Evolutionary conservation across 2,113 vertebrate species (phyloP).

Genomic region (Hoplias malabaricus): DNA sequence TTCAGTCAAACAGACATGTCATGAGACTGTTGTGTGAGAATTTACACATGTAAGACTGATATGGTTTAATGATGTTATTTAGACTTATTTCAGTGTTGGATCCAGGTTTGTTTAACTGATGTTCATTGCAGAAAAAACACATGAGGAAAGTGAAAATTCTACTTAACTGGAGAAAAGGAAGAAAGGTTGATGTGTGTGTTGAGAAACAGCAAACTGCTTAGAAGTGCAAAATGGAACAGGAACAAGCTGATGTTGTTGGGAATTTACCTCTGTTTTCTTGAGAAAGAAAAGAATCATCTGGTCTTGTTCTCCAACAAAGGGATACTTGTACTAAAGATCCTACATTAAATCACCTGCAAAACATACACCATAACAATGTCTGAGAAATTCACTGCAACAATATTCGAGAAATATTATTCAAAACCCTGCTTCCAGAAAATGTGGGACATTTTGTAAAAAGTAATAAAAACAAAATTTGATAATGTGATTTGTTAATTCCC

Average conservation of each 20-base stretch:
- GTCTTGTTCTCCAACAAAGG: background rate
- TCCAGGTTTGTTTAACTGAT: background rate
- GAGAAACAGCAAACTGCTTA: background rate
- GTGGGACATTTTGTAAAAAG: background rate
- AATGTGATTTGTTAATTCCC: too few species aligned
- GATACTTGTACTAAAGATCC: background rate
- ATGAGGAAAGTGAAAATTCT: slow-evolving; percentile 11
- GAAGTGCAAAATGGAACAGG: background rate
- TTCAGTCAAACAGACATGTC: too few species aligned
- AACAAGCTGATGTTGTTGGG: background rate
- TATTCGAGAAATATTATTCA: too few species aligned
- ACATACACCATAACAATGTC: background rate
- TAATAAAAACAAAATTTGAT: too few species aligned
- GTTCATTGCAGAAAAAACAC: background rate
- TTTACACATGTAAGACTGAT: too few species aligned
- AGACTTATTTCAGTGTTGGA: background rate
- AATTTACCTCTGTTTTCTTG: slow-evolving; percentile 3
- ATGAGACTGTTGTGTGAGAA: too few species aligned
- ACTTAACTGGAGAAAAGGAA: background rate
- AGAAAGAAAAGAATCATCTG: background rate
- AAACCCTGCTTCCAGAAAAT: too few species aligned
- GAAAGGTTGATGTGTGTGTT: background rate
- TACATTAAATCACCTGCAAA: background rate
- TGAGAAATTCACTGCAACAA: background rate
- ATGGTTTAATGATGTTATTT: too few species aligned